phyloP scores from a whole-genome alignment of 1,140 invertebrate species.

The Andrena cerasifolii region DNA sequence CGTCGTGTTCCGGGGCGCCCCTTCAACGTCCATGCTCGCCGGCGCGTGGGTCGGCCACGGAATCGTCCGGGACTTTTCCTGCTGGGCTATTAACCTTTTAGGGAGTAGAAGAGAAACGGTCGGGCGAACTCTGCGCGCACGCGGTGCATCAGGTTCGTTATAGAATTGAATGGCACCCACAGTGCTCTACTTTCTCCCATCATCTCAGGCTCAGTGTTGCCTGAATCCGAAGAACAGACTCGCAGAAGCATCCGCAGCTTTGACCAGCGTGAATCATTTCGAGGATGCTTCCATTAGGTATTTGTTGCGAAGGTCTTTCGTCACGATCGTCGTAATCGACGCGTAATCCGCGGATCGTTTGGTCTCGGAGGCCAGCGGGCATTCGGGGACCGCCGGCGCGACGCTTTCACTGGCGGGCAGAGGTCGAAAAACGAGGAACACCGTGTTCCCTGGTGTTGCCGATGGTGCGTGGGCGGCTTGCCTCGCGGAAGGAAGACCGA shows the following conservation, averaged over 20 bases:
- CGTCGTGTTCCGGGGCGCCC: not conserved
- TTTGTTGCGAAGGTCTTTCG: no score
- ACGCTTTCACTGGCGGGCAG: conserved; percentile 9
- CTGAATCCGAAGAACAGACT: no score
- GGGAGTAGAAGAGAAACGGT: no score
- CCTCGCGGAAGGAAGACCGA: conserved; percentile 31
- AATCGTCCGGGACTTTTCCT: not conserved
- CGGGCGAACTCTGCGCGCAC: no score
- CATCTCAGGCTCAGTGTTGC: no score
- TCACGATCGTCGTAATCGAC: not conserved
- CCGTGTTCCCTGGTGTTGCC: not conserved
- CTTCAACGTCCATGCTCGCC: not conserved
- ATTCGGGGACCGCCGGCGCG: not conserved
- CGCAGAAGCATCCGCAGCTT: no score
- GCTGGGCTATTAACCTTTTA: not conserved
- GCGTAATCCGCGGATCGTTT: conserved; percentile 2
- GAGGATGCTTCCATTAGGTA: no score
- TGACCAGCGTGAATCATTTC: no score
- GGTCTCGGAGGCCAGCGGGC: not conserved
- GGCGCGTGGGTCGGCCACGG: conserved; percentile 11
- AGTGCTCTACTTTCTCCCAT: no score
- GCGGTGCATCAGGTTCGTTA: no score
- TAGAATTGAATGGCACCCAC: no score
- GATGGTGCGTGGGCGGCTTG: not conserved
- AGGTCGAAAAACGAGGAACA: conserved; percentile 26